Conservation (phyloP, 2,888 invertebrate species). For the Trichogramma dendrolimi region DNA sequence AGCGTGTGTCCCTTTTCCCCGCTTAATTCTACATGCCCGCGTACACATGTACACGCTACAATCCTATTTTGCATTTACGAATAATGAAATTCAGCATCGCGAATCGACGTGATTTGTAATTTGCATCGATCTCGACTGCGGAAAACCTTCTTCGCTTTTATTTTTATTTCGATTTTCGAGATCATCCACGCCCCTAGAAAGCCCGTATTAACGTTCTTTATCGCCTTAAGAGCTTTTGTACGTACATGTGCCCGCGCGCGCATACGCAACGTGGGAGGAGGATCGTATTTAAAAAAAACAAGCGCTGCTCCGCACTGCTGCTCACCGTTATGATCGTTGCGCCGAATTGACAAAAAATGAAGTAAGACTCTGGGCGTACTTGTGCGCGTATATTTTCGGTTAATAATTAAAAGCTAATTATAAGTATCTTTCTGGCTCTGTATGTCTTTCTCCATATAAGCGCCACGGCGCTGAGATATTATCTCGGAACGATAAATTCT, state of each 20-base stretch:
- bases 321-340: not conserved
- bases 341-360: constrained; percentile 20
- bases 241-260: constrained; percentile 20
- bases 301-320: no score
- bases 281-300: no score
- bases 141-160: constrained; percentile 25
- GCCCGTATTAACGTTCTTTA: constrained; percentile 33
- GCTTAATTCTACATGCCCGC: constrained; percentile 7
- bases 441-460: not conserved
- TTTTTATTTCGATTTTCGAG: constrained; percentile 33
- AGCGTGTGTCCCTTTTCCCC: constrained; percentile 13
- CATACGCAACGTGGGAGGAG: constrained; percentile 1
- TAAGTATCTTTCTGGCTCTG: constrained; percentile 13
- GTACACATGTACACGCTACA: not conserved
- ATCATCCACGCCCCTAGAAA: constrained; percentile 33
- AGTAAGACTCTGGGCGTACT: not conserved
- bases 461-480: no score
- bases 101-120: constrained; percentile 18
- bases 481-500: no score
- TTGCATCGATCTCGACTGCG: constrained; percentile 20
- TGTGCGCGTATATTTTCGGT: not conserved
- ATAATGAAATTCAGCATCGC: constrained; percentile 12
- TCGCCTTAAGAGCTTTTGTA: constrained; percentile 36
- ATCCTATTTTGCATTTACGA: constrained; percentile 27
- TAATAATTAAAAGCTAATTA: constrained; percentile 28